Evolutionary conservation across 2,797 vertebrate genomes (phyloP).

Genomic region (Crenichthys baileyi): DNA sequence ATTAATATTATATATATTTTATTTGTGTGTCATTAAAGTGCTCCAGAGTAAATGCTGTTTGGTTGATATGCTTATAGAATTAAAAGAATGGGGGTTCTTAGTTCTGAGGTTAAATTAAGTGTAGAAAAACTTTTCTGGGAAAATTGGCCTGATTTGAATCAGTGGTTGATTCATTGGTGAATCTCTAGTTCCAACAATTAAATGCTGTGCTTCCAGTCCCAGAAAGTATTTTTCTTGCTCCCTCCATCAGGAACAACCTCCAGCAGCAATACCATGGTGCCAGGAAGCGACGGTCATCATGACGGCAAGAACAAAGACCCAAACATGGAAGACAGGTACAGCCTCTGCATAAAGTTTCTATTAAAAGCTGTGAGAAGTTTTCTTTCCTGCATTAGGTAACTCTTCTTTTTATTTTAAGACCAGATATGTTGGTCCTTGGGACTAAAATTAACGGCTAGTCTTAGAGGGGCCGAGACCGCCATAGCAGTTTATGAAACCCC

Average conservation of each 20-base stretch:
- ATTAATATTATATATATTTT: too few species aligned
- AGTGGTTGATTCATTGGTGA: background rate
- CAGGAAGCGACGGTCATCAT: conserved; percentile 88
- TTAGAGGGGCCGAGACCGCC: background rate
- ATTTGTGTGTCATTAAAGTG: too few species aligned
- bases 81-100: background rate
- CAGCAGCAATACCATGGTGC: conserved; percentile 99
- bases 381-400: background rate
- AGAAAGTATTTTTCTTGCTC: conserved; percentile 18
- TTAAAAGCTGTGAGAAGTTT: background rate
- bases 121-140: background rate
- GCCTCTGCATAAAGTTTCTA: background rate
- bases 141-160: background rate
- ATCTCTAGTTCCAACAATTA: background rate
- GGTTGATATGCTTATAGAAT: background rate
- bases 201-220: background rate
- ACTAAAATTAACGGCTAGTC: background rate
- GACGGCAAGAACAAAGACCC: conserved; percentile 93
- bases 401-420: background rate
- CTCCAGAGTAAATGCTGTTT: too few species aligned
- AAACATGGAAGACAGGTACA: conserved; percentile 91
- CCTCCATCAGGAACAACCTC: conserved; percentile 91
- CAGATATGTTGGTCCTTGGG: background rate
- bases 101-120: background rate
- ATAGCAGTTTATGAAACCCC: too few species aligned